These are phyloP conservation scores for Fissipunctia ypsillon DNA, from an alignment of 2,888 invertebrate species.

Conservation along the genomic window DNA sequence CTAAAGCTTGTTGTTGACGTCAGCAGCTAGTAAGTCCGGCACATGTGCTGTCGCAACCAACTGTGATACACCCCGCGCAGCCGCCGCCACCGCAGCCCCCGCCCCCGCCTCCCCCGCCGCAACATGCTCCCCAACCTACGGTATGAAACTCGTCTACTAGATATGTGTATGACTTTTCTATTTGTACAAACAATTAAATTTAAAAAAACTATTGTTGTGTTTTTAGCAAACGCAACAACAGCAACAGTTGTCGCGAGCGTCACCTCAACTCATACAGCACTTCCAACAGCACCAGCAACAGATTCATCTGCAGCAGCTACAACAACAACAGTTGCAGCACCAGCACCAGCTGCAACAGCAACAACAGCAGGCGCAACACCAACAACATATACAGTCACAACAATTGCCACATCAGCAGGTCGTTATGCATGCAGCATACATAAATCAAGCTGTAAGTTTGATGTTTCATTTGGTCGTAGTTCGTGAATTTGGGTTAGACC, in stretches of 20 bases:
- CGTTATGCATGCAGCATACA: constrained; percentile 87
- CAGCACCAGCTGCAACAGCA: constrained; percentile 80
- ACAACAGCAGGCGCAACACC: constrained; percentile 76
- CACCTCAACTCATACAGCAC: constrained; percentile 79
- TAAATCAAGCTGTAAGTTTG: constrained; percentile 83
- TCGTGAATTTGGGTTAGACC: constrained; percentile 21
- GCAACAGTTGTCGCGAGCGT: constrained; percentile 66
- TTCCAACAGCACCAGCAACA: constrained; percentile 77
- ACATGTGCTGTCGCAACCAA: constrained; percentile 86
- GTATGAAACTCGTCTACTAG: constrained; percentile 63
- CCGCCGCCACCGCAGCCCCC: constrained; percentile 88
- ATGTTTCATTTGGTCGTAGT: constrained; percentile 21
- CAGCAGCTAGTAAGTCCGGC: constrained; percentile 86
- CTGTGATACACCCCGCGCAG: constrained; percentile 88
- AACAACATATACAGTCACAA: constrained; percentile 75
- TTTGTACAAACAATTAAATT: not conserved
- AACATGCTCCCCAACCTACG: constrained; percentile 78
- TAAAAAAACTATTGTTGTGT: constrained; percentile 3
- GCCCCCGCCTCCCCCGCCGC: constrained; percentile 77
- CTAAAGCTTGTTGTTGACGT: constrained; percentile 38
- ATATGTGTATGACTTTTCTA: not conserved
- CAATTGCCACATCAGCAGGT: constrained; percentile 79
- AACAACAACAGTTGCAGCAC: constrained; percentile 77
- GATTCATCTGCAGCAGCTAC: constrained; percentile 74
- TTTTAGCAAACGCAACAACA: constrained; percentile 72